Conservation (phyloP, 2,797 vertebrate species). For the Myotis vivesi region DNA sequence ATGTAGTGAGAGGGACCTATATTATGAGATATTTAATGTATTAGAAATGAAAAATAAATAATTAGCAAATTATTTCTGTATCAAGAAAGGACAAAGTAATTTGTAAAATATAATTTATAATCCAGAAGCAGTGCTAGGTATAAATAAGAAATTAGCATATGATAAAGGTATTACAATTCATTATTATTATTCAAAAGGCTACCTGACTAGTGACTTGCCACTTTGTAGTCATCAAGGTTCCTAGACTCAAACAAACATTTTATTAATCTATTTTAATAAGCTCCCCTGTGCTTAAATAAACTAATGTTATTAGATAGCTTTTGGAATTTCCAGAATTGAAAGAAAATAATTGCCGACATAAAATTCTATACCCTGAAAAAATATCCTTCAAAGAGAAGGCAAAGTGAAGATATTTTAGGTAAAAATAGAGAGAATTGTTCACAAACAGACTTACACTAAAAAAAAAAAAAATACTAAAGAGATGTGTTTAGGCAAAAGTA, state of each 20-base stretch:
- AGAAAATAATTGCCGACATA: neutral
- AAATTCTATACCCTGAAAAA: constrained; percentile 21
- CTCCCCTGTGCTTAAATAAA: neutral
- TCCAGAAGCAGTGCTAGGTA: neutral
- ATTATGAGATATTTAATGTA: neutral
- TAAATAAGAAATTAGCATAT: constrained; percentile 22
- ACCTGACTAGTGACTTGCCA: neutral
- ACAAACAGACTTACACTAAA: neutral
- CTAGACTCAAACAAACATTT: neutral
- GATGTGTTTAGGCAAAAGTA: neutral
- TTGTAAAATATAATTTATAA: neutral
- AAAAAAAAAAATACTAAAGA: neutral
- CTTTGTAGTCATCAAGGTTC: neutral
- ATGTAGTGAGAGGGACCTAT: neutral
- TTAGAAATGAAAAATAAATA: neutral
- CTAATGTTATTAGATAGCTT: neutral
- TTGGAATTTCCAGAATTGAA: constrained; percentile 34
- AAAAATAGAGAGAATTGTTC: constrained; percentile 10
- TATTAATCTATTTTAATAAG: neutral
- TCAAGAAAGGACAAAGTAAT: neutral
- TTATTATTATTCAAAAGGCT: neutral
- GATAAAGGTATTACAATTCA: constrained; percentile 2
- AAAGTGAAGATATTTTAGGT: neutral
- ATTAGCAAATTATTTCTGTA: neutral
- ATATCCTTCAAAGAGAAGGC: neutral